phyloP scores from a whole-genome alignment of 1,140 invertebrate species.

The Leucophenga varia region DNA sequence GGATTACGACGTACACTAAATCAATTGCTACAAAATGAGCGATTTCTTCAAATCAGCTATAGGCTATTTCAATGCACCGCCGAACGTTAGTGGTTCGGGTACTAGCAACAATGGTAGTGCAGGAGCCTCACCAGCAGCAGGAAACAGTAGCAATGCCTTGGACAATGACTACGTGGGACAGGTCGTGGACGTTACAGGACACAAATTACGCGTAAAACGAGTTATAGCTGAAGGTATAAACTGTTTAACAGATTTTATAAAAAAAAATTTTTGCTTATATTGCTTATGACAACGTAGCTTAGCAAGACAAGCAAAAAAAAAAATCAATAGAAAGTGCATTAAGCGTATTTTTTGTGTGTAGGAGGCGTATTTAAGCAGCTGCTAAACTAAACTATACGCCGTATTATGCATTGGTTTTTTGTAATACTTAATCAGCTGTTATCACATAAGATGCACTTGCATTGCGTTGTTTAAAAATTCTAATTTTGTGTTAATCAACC shows the following conservation, averaged over 20 bases:
- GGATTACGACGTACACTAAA: not conserved
- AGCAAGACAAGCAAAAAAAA: constrained; percentile 4
- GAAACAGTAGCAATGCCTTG: constrained; percentile 52
- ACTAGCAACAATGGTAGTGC: constrained; percentile 22
- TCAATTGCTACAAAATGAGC: constrained; percentile 65
- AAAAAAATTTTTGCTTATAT: not conserved
- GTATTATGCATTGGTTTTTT: not conserved
- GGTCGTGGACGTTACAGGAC: constrained; percentile 82
- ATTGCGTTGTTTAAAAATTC: too few relatives aligned
- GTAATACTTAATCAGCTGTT: too few relatives aligned
- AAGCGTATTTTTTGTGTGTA: too few relatives aligned
- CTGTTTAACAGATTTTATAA: not conserved
- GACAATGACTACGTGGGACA: constrained; percentile 92
- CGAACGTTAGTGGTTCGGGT: constrained; percentile 29
- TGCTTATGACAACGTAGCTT: not conserved
- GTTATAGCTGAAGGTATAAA: constrained; percentile 87
- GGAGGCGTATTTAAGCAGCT: not conserved
- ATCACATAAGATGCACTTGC: too few relatives aligned
- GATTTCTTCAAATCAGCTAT: constrained; percentile 86
- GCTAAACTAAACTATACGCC: constrained; percentile 1
- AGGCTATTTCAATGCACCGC: constrained; percentile 74
- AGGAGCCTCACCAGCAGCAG: constrained; percentile 29
- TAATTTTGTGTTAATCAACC: too few relatives aligned
- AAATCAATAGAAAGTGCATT: constrained; percentile 35
- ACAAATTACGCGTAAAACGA: constrained; percentile 84